Evolutionary conservation across 1,140 invertebrate genomes (phyloP).

Genomic region (Zophobas atratus): DNA sequence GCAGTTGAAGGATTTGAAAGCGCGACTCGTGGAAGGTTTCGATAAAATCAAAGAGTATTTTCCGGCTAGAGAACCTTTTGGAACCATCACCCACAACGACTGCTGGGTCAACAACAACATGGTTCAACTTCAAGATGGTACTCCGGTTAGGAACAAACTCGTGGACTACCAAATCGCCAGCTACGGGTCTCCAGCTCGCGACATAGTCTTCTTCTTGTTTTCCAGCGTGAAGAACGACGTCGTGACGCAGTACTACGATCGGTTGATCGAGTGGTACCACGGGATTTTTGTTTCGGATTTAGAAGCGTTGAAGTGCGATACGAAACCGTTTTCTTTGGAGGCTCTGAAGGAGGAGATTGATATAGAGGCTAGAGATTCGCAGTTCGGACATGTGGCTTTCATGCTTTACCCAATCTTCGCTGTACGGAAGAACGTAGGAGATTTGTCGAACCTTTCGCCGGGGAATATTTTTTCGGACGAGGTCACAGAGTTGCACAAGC

Average conservation of each 20-base stretch:
- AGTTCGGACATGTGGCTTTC: not conserved
- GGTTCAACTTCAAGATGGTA: not conserved
- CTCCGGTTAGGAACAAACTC: not conserved
- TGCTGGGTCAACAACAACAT: not conserved
- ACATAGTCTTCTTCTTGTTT: not conserved
- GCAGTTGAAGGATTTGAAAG: slow-evolving; percentile 56
- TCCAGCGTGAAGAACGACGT: not conserved
- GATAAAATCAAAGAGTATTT: slow-evolving; percentile 55
- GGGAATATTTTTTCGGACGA: not conserved
- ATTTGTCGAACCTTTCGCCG: not conserved
- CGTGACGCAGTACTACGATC: slow-evolving; percentile 66
- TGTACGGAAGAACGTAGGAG: not conserved
- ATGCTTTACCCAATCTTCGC: not conserved
- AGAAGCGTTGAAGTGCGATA: not conserved
- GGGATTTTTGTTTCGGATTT: not conserved
- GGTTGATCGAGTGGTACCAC: not conserved
- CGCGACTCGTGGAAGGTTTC: slow-evolving; percentile 51
- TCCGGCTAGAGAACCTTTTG: slow-evolving; percentile 46
- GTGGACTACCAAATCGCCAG: not conserved
- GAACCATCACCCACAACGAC: not conserved
- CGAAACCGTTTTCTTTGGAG: not conserved
- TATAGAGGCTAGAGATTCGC: not conserved
- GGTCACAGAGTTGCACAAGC: not conserved
- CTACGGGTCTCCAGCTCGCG: slow-evolving; percentile 69
- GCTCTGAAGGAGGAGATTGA: not conserved